These are phyloP conservation scores for Haplotaxodon microlepis DNA, from an alignment of 2,113 vertebrate species.

Conservation along the genomic window DNA sequence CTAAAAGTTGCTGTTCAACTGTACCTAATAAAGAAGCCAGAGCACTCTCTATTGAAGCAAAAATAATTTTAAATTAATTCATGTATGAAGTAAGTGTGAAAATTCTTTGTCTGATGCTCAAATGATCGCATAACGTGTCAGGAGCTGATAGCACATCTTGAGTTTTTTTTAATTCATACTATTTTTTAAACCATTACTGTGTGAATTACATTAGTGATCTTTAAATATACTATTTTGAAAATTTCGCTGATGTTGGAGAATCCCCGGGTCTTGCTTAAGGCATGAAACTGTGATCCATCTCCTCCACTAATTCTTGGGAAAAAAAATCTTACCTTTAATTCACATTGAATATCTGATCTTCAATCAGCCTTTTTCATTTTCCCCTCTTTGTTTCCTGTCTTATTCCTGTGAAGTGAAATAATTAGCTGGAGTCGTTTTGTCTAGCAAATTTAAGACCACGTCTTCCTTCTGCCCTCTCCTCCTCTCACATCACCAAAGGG, in stretches of 20 bases:
- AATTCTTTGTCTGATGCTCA: background rate
- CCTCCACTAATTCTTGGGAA: background rate
- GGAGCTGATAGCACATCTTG: background rate
- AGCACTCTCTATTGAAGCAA: background rate
- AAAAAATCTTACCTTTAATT: background rate
- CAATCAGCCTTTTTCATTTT: background rate
- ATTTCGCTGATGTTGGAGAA: background rate
- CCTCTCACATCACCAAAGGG: background rate
- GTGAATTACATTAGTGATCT: background rate
- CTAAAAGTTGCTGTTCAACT: background rate
- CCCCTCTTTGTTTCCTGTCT: background rate
- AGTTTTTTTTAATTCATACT: background rate
- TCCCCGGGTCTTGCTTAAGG: rapidly evolving
- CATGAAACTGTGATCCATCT: background rate
- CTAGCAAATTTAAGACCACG: background rate
- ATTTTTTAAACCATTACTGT: background rate
- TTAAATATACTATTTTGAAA: background rate
- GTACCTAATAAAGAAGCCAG: background rate
- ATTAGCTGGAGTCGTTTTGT: background rate
- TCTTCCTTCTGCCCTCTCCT: background rate
- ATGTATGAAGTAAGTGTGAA: background rate
- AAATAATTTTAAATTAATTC: background rate
- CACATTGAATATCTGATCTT: background rate
- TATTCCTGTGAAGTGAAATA: background rate
- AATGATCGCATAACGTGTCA: background rate